Conservation (phyloP, 1,140 invertebrate genomes). For the Bombus sibiricus region DNA sequence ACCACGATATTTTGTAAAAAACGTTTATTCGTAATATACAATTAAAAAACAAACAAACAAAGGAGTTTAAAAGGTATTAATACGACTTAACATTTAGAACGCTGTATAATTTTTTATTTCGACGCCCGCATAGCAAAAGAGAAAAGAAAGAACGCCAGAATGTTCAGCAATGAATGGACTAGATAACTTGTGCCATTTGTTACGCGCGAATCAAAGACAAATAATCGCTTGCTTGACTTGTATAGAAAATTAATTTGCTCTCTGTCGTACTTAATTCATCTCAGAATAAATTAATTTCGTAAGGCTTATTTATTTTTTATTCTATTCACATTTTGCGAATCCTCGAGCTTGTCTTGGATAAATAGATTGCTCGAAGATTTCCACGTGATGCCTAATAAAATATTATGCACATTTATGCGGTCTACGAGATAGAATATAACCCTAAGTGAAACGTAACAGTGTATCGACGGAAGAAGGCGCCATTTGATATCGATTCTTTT, state of each 20-base stretch:
- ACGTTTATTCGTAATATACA: slow-evolving; percentile 70
- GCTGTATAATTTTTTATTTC: slow-evolving; percentile 10
- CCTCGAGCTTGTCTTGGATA: neutral
- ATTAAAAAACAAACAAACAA: slow-evolving; percentile 66
- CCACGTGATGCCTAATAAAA: slow-evolving; percentile 23
- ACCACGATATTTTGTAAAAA: slow-evolving; percentile 59
- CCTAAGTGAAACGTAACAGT: neutral
- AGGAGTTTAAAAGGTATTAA: slow-evolving; percentile 51
- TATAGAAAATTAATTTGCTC: neutral
- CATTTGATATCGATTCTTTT: neutral
- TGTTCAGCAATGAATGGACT: slow-evolving; percentile 42
- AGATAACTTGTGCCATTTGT: slow-evolving; percentile 19
- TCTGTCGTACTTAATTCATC: neutral
- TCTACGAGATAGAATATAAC: neutral
- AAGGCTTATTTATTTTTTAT: neutral
- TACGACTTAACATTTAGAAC: slow-evolving; percentile 49
- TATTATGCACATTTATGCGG: slow-evolving; percentile 51
- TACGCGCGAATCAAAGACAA: neutral
- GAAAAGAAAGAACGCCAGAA: slow-evolving; percentile 2
- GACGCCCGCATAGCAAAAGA: neutral
- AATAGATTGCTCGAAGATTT: neutral
- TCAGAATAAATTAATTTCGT: neutral
- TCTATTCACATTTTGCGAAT: neutral
- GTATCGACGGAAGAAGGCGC: slow-evolving; percentile 7
- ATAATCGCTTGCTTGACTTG: neutral